Percentiles rank a stretch among this genome's conserved stretches.
phyloP scores from a whole-genome alignment of 2,888 invertebrate genomes.

The Timema podura region DNA sequence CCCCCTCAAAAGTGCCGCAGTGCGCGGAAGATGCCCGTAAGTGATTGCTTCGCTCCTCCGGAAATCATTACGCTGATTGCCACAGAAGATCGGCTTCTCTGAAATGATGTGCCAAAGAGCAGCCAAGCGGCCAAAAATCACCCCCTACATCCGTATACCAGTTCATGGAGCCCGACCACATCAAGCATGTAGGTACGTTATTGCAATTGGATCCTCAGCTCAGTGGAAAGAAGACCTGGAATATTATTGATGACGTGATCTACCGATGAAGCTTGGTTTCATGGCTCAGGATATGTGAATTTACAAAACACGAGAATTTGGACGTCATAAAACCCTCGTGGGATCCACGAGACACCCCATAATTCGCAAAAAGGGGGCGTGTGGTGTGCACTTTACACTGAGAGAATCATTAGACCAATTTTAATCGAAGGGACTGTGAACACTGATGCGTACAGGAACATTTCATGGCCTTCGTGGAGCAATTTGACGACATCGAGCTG shows the following conservation, averaged over 20 bases:
- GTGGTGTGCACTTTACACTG: too few relatives aligned
- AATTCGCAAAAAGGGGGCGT: too few relatives aligned
- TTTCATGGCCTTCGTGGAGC: conserved; percentile 2
- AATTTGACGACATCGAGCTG: background rate
- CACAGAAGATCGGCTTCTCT: background rate
- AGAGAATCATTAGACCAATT: too few relatives aligned
- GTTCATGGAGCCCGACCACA: background rate
- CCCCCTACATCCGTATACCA: background rate
- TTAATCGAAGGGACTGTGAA: background rate
- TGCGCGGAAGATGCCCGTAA: too few relatives aligned
- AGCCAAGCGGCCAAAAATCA: background rate
- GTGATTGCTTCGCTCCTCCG: too few relatives aligned
- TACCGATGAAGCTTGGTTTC: too few relatives aligned
- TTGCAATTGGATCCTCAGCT: background rate
- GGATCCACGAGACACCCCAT: too few relatives aligned
- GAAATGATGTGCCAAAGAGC: background rate
- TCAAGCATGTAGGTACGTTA: background rate
- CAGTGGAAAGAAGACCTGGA: background rate
- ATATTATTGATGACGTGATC: background rate
- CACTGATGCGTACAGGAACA: background rate
- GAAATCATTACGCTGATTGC: too few relatives aligned
- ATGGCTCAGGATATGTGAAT: too few relatives aligned
- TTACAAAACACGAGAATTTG: too few relatives aligned
- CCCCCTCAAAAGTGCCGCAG: too few relatives aligned
- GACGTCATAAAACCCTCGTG: too few relatives aligned